phyloP scores from a whole-genome alignment of 2,888 invertebrate species.

The Gastracanthus pulcherrimus region DNA sequence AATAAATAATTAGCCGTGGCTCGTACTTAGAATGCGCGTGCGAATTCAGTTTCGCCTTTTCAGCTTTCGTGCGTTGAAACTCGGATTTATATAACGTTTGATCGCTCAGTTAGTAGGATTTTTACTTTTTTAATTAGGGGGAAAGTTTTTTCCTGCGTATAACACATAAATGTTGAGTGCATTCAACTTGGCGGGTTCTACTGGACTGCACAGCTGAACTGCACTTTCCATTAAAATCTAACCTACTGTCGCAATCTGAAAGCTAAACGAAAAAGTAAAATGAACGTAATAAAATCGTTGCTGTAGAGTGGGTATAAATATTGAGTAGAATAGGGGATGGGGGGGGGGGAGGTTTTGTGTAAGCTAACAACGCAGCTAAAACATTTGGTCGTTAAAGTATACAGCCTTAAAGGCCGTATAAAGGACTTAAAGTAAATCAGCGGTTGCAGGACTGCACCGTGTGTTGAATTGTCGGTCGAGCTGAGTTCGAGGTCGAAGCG shows the following conservation, averaged over 20 bases:
- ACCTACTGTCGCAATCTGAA: no score
- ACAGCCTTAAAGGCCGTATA: background rate
- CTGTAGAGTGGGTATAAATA: no score
- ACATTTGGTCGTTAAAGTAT: no score
- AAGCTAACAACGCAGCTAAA: no score
- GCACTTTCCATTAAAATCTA: no score
- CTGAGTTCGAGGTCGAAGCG: background rate
- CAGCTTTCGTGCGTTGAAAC: conserved; percentile 3
- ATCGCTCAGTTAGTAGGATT: background rate
- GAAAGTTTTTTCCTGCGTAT: conserved; percentile 2
- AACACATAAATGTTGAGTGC: background rate
- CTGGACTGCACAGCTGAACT: no score
- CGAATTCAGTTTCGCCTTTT: background rate
- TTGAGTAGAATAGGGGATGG: no score
- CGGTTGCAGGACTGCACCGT: background rate
- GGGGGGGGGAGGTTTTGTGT: no score
- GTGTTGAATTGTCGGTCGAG: background rate
- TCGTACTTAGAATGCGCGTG: no score
- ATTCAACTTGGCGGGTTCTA: background rate
- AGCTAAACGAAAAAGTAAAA: no score
- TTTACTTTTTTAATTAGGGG: background rate
- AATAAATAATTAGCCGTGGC: background rate
- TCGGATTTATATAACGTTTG: background rate
- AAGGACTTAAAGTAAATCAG: background rate
- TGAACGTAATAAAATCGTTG: no score